Base-by-base conservation (phyloP, 2,888 invertebrate genomes). In the Stenurella melanura region DNA sequence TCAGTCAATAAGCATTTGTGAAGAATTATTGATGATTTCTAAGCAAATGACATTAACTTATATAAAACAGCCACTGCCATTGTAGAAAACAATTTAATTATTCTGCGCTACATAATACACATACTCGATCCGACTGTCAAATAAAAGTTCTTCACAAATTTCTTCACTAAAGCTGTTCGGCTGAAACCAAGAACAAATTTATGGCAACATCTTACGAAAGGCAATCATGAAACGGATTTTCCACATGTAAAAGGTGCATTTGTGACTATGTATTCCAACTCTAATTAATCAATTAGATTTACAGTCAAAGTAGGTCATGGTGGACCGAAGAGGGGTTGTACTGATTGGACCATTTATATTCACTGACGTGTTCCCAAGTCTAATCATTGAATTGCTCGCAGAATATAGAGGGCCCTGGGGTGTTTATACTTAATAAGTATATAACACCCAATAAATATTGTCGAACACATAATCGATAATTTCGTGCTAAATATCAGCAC, bases 281-380 rank as follows among this genome's bases (percentile, higher is more conserved):
- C 10, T 34, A 61, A 34, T 30, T 61, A 61, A 61, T 61, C 61
- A 61, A 61, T 61, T 61, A 61, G 26, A 30, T n/a, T 17, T 61
- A 30, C n/a, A 61, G 17, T 34, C 30, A 10, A 61, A 34, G 18
- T 30, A 63, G 61, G 61, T 63, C 61, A 63, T 63, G 50, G 34
- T 30, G 61, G 17, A 63, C 12, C 19, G 42, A 42, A 66, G 58
- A 66, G 18, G 64, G 42, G n/a, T 42, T 66, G 38, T 34, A 6
- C 42, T 66, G 18, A 66, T 42, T 66, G 42, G 42, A 66, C 38
- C 42, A 42, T 66, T 42, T 66, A 66, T 19, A 66, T 66, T 17
- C 64, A 42, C 19, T 66, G 38, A 42, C 42, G 12, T 18, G 42
- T 42, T 42, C 19, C 38, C 42, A 50, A 38, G 34, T 34, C 17